Evolutionary conservation across 2,113 vertebrate species (phyloP), one percentile per base, ranked within the genome.

Genomic region (Urocynchramus pylzowi): DNA sequence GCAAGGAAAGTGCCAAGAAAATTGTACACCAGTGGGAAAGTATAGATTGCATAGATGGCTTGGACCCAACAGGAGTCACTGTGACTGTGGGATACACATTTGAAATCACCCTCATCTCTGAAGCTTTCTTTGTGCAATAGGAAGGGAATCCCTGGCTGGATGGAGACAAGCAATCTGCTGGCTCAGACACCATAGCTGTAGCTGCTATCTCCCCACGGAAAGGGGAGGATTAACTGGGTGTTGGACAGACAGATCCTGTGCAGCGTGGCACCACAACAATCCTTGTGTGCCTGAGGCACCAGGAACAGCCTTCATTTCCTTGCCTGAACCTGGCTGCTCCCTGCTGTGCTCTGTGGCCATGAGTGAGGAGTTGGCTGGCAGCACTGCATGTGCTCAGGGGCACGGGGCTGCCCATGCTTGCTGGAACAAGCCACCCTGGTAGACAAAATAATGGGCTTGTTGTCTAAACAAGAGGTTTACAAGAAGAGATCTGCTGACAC

Each of bases 21-120:
- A 95, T 87, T 59, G 70, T 71, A 89, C 65, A 84, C 86, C 76
- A 92, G 83, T 97, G 93, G 88, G 95, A 97, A 97, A 96, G 80
- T 86, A 85, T 65, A 77, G 81, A 93, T 93, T 81, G 81, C 74
- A 80, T 92, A 42, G 74, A 84, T 86, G 87, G 88, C 96, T 92
- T 81, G 80, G 64, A 45, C 95, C 65, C 93, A 87, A 41, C 39
- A 28, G 82, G 67, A 70, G 24, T 31, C 68, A 89, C 64, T 41
- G 42, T 49, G 87, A 21, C 81, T 82, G 13, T 42, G 63, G 92
- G 82, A 95, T 87, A 80, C 30, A 57, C 41, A 45, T 47, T 69
- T 41, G 73, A 92, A 83, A 83, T 67, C 65, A 75, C 28, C 41
- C 64, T 24, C 33, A 8, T 77, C 35, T 63, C 12, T 41, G 87